Evolutionary conservation across 2,113 vertebrate genomes (phyloP).

Genomic region (Lates calcarifer): DNA sequence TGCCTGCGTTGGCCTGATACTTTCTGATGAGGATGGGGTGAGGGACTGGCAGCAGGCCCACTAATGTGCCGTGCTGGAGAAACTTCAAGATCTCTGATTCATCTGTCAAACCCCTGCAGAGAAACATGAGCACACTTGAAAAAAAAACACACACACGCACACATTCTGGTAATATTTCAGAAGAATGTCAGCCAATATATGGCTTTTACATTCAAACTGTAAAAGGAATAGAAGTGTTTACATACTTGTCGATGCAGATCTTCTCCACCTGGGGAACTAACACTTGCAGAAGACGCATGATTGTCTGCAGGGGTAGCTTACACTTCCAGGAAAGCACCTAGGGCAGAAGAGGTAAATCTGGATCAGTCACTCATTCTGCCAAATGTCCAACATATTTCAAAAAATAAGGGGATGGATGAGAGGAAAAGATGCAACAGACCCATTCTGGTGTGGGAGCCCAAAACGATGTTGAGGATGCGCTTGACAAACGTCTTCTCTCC

Average conservation of each 20-base stretch:
- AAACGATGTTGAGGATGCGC: constrained; percentile 84
- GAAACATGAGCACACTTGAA: background rate
- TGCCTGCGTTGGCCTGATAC: constrained; percentile 98
- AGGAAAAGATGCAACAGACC: constrained; percentile 82
- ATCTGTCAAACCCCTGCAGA: constrained; percentile 93
- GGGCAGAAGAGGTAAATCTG: background rate
- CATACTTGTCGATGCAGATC: constrained; percentile 99
- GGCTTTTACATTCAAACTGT: background rate
- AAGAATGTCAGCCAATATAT: background rate
- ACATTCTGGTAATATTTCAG: background rate
- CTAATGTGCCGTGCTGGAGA: constrained; percentile 96
- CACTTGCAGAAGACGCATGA: constrained; percentile 97
- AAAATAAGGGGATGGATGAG: background rate
- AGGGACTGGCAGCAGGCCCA: constrained; percentile 96
- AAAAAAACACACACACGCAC: too few relatives aligned
- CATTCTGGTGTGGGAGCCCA: constrained; percentile 95
- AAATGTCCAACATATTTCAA: background rate
- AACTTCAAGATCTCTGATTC: constrained; percentile 98
- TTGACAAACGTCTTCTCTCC: constrained; percentile 89
- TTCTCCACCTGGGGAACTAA: constrained; percentile 99
- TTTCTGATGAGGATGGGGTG: constrained; percentile 99
- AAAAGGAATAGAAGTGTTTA: background rate
- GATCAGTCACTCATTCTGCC: background rate
- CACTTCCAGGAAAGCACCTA: constrained; percentile 97
- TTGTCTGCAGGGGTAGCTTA: constrained; percentile 97